Percentiles rank a stretch among this genome's conserved stretches.
Evolutionary conservation across 1,140 invertebrate species (phyloP).

Genomic region (Euwallacea similis): DNA sequence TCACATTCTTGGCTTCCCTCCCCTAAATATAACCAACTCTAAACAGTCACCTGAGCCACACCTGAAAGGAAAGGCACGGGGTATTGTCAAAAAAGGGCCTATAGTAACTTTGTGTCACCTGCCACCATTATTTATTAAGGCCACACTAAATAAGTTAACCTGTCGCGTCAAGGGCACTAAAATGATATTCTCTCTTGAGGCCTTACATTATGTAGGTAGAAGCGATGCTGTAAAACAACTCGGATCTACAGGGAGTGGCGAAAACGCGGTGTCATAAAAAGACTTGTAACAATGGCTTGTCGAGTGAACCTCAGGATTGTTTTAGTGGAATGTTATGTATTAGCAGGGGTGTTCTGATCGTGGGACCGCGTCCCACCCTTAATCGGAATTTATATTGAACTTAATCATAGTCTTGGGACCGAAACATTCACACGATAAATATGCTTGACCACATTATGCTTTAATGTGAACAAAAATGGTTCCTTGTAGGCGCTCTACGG

Average conservation of each 20-base stretch:
- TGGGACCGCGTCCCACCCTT: slow-evolving; percentile 1
- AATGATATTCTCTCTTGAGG: slow-evolving; percentile 22
- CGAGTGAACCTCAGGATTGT: slow-evolving; percentile 16
- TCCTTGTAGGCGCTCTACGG: slow-evolving; percentile 9
- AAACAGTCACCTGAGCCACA: too few relatives aligned
- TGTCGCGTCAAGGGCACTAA: slow-evolving; percentile 27
- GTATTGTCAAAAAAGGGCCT: neutral
- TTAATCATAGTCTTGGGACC: neutral
- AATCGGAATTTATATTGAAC: neutral
- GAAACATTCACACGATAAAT: slow-evolving; percentile 27
- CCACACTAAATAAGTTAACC: slow-evolving; percentile 32
- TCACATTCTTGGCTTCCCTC: too few relatives aligned
- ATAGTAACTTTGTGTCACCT: slow-evolving; percentile 21
- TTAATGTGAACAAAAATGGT: slow-evolving; percentile 13
- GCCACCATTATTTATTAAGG: slow-evolving; percentile 31
- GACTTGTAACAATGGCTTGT: slow-evolving; percentile 23
- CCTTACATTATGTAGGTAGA: slow-evolving; percentile 26
- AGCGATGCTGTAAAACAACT: slow-evolving; percentile 32
- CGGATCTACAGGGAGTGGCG: slow-evolving; percentile 31
- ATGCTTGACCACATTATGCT: too few relatives aligned
- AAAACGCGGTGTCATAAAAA: slow-evolving; percentile 30
- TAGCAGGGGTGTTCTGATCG: neutral
- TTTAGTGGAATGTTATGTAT: slow-evolving; percentile 17
- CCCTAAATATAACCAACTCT: too few relatives aligned
- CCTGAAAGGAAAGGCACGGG: neutral